phyloP scores from a whole-genome alignment of 2,113 vertebrate genomes.

The Macaca mulatta region DNA sequence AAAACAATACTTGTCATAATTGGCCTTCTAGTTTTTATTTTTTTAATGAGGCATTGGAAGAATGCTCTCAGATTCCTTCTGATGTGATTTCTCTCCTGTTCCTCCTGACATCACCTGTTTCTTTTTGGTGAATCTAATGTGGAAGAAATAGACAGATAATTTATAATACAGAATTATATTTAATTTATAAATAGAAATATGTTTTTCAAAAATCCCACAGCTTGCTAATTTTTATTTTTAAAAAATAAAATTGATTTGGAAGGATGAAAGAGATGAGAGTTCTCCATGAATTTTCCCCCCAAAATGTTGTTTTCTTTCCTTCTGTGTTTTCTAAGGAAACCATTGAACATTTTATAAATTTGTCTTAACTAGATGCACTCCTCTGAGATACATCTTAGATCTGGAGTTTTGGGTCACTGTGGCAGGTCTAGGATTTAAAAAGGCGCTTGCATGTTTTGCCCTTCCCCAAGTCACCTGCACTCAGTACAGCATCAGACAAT shows the following conservation, averaged over 20 bases:
- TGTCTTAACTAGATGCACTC: neutral
- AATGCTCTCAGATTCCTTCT: neutral
- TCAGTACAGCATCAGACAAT: fast-evolving
- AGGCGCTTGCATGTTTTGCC: fast-evolving
- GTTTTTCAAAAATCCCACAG: neutral
- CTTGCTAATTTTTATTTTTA: neutral
- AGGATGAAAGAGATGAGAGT: neutral
- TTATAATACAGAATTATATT: neutral
- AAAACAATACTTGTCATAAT: neutral
- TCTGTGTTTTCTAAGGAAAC: too few species aligned
- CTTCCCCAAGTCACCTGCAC: fast-evolving
- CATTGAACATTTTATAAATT: neutral
- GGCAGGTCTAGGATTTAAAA: neutral
- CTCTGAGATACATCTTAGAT: fast-evolving
- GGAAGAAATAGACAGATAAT: neutral
- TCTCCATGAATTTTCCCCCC: neutral
- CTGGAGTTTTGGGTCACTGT: fast-evolving
- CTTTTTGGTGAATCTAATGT: neutral
- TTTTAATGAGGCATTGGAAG: constrained; percentile 4
- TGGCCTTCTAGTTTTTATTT: constrained; percentile 67
- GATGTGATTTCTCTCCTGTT: neutral
- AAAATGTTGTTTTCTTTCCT: neutral
- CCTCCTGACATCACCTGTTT: constrained; percentile 25
- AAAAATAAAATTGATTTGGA: neutral
- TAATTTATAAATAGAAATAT: neutral